phyloP scores from a whole-genome alignment of 37 sponge, comb jelly and placozoan species.

The Axinella damicornis region DNA sequence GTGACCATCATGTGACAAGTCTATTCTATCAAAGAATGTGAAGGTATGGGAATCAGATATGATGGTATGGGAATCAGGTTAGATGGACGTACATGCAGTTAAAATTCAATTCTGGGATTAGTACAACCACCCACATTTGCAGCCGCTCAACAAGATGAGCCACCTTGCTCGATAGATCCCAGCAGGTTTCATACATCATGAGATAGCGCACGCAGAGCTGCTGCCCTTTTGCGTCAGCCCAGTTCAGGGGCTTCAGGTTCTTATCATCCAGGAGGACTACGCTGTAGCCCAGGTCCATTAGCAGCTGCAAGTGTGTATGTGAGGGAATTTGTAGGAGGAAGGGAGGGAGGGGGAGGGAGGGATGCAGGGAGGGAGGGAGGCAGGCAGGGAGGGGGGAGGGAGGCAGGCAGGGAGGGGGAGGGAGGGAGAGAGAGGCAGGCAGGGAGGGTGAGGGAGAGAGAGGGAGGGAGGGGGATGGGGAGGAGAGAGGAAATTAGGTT shows the following conservation, averaged over 20 bases:
- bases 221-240: constrained; percentile 78
- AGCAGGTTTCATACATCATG: constrained; percentile 69
- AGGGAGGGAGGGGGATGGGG: too few relatives aligned
- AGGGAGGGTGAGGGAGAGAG: too few relatives aligned
- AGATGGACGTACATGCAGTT: not conserved
- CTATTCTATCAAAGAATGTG: too few relatives aligned
- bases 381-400: too few relatives aligned
- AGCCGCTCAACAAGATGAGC: constrained; percentile 52
- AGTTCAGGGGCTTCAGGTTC: constrained; percentile 79
- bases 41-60: not conserved
- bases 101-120: not conserved
- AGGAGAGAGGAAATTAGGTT: too few relatives aligned
- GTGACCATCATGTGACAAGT: too few relatives aligned
- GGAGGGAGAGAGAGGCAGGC: too few relatives aligned
- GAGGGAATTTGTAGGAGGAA: too few relatives aligned
- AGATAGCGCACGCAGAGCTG: constrained; percentile 64
- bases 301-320: constrained; percentile 47
- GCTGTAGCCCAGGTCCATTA: constrained; percentile 54
- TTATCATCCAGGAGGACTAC: constrained; percentile 57
- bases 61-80: not conserved
- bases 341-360: not conserved
- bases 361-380: too few relatives aligned
- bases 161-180: constrained; percentile 63
- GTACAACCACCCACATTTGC: constrained; percentile 39
- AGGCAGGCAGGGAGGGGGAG: too few relatives aligned